A percentile compares a stretch with the other conserved stretches of the same genome.
Conservation (phyloP, 2,888 invertebrate species). For the Zygaena filipendulae region DNA sequence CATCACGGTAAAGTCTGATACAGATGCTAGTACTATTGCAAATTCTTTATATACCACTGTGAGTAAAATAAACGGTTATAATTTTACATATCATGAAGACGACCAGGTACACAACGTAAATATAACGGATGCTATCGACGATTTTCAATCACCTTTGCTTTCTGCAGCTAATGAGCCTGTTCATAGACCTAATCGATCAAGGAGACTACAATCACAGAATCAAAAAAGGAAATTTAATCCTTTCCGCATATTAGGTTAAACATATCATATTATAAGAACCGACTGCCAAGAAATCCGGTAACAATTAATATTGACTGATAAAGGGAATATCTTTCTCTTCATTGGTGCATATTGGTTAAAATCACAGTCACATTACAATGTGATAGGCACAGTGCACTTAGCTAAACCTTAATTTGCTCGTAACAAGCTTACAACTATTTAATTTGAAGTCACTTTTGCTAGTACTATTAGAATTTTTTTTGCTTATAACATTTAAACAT, state of each 20-base stretch:
- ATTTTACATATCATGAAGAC: constrained; percentile 16
- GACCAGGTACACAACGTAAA: constrained; percentile 16
- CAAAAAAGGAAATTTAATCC: constrained; percentile 58
- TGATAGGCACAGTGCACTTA: constrained; percentile 59
- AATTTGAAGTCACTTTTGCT: too few relatives aligned
- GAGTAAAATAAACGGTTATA: constrained; percentile 5
- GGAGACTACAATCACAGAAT: constrained; percentile 41
- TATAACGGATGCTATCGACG: constrained; percentile 32
- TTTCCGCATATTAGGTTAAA: constrained; percentile 59
- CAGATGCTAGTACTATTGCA: neutral
- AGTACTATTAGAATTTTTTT: too few relatives aligned
- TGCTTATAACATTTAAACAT: too few relatives aligned
- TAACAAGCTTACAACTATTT: too few relatives aligned
- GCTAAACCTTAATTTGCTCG: constrained; percentile 25
- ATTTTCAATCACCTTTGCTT: constrained; percentile 52
- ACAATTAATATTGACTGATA: constrained; percentile 26
- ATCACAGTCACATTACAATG: constrained; percentile 36
- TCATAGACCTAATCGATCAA: constrained; percentile 45
- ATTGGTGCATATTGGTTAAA: constrained; percentile 22
- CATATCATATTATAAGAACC: too few relatives aligned
- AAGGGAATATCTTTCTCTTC: constrained; percentile 22
- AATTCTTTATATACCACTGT: constrained; percentile 1
- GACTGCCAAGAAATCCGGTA: too few relatives aligned
- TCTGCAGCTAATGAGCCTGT: constrained; percentile 53
- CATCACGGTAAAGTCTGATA: neutral